These are phyloP conservation scores for Valencia hispanica DNA, from an alignment of 2,797 vertebrate genomes.

Conservation along the genomic window DNA sequence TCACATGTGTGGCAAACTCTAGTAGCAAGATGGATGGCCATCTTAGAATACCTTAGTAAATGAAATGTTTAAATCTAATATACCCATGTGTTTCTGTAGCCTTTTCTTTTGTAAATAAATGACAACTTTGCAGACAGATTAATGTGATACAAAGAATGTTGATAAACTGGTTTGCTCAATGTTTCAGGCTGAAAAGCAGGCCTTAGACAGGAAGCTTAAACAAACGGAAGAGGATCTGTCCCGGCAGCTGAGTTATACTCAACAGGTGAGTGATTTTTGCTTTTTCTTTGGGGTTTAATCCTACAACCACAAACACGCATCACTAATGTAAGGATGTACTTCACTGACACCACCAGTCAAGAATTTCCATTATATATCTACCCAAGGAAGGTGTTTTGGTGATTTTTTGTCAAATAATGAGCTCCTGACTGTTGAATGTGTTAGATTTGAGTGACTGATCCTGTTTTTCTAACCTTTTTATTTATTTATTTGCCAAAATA, in stretches of 20 bases:
- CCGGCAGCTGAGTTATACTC: conserved; percentile 86
- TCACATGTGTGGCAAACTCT: no score
- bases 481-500: no score
- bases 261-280: conserved; percentile 82
- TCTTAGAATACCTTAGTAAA: not conserved
- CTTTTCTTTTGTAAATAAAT: not conserved
- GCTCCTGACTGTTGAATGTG: no score
- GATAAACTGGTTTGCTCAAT: not conserved
- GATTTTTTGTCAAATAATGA: no score
- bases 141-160: not conserved
- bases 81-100: not conserved
- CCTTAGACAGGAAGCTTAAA: conserved; percentile 84
- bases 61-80: not conserved
- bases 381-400: not conserved
- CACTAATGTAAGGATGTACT: not conserved
- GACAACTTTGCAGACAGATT: not conserved
- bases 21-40: no score
- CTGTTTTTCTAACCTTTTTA: no score
- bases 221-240: conserved; percentile 89
- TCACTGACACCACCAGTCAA: not conserved
- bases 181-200: conserved; percentile 86
- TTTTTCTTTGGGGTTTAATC: not conserved
- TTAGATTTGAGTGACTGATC: no score
- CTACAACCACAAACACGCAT: not conserved
- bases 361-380: not conserved